Evolutionary conservation across 2,888 invertebrate species (phyloP).

Genomic region (Oscheius sp.): DNA sequence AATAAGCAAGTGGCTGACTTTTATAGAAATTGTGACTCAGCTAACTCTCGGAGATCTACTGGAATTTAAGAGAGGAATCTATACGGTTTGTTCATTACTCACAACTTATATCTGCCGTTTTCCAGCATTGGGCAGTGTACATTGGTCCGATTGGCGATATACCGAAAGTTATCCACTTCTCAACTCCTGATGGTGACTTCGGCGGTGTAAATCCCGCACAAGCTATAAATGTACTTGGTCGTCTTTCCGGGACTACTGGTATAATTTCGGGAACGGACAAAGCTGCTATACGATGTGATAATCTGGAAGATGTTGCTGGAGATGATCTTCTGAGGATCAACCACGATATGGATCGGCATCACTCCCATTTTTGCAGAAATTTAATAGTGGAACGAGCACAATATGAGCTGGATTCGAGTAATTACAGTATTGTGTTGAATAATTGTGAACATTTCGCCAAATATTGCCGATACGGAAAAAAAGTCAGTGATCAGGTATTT

Average conservation of each 20-base stretch:
- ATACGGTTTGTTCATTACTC: conserved; percentile 26
- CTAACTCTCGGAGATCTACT: conserved; percentile 20
- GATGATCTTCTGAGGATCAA: conserved; percentile 55
- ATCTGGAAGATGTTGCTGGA: conserved; percentile 48
- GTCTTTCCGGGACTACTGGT: conserved; percentile 6
- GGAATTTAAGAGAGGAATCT: conserved; percentile 23
- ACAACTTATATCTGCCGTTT: not conserved
- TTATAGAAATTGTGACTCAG: too few species aligned
- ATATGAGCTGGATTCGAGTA: conserved; percentile 43
- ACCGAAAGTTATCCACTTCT: conserved; percentile 52
- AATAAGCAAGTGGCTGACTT: too few species aligned
- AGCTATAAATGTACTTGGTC: conserved; percentile 4
- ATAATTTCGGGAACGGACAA: conserved; percentile 12
- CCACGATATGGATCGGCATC: conserved; percentile 51
- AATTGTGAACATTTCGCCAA: conserved; percentile 75
- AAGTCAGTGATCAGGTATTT: conserved; percentile 50
- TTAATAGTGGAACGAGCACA: conserved; percentile 70
- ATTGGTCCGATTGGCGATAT: conserved; percentile 50
- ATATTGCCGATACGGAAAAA: conserved; percentile 73
- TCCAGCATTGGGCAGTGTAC: conserved; percentile 68
- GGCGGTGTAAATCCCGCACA: conserved; percentile 30
- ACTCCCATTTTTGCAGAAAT: conserved; percentile 61
- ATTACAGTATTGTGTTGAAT: conserved; percentile 73
- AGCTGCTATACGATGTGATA: conserved; percentile 52
- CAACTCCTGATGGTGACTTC: conserved; percentile 58